A percentile compares a stretch with the other conserved stretches of the same genome.
Conservation (phyloP, 2,797 vertebrate genomes). For the Sebastes trivittatus region DNA sequence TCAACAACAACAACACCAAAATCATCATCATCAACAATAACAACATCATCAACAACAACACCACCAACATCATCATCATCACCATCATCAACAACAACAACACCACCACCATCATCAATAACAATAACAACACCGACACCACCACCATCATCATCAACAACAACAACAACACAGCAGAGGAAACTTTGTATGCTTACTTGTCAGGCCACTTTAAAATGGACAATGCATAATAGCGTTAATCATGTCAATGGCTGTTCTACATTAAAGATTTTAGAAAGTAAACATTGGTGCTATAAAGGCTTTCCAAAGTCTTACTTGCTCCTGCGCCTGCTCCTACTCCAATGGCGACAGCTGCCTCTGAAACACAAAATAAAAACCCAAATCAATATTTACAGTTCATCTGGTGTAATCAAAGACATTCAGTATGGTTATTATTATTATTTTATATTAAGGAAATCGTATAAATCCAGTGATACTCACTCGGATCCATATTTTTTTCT, state of each 20-base stretch:
- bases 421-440: neutral
- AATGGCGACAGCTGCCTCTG: neutral
- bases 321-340: slow-evolving; percentile 1
- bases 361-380: slow-evolving; percentile 4
- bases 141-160: fast-evolving
- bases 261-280: neutral
- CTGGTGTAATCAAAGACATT: neutral
- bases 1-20: too few species aligned
- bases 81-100: too few species aligned
- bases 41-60: too few species aligned
- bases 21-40: fast-evolving
- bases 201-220: neutral
- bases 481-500: neutral
- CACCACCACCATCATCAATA: fast-evolving
- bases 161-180: neutral
- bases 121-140: too few species aligned
- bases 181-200: neutral
- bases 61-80: fast-evolving
- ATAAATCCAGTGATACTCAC: neutral
- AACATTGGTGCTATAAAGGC: neutral
- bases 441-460: neutral
- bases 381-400: fast-evolving
- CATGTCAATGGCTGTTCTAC: neutral
- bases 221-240: neutral
- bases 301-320: neutral